These are phyloP conservation scores for Syrphus vitripennis DNA, from an alignment of 2,888 invertebrate species.

Conservation along the genomic window DNA sequence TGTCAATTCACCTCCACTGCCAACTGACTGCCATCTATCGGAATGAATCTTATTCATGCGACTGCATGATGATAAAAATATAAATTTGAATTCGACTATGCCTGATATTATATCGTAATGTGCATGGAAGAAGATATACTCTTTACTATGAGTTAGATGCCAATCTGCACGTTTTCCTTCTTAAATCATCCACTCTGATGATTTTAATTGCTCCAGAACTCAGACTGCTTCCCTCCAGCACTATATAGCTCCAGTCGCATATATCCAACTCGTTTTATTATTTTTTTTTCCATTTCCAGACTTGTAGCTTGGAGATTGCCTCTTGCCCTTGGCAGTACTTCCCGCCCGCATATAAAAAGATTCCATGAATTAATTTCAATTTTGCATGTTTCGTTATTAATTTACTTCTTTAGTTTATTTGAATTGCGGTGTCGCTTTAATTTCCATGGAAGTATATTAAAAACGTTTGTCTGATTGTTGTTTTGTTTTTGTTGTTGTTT, in stretches of 20 bases:
- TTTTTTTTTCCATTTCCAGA: neutral
- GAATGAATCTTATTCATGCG: conserved; percentile 8
- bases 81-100: conserved; percentile 43
- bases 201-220: conserved; percentile 56
- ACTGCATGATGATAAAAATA: neutral
- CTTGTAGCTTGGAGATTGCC: neutral
- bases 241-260: conserved; percentile 3
- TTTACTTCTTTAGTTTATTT: conserved; percentile 52
- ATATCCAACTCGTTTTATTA: conserved; percentile 18
- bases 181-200: conserved; percentile 64
- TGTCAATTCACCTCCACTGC: conserved; percentile 31
- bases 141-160: conserved; percentile 25
- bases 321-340: neutral
- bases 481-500: neutral
- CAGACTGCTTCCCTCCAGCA: conserved; percentile 12
- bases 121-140: neutral
- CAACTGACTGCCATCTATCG: conserved; percentile 51
- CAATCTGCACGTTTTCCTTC: conserved; percentile 58
- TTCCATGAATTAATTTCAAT: conserved; percentile 81
- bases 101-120: neutral
- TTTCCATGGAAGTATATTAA: conserved; percentile 62
- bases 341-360: conserved; percentile 65
- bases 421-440: conserved; percentile 68
- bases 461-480: conserved; percentile 17
- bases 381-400: conserved; percentile 79